Percentiles rank a stretch among this genome's conserved stretches.
phyloP scores from a whole-genome alignment of 1,140 invertebrate genomes.

The Drosophila nikananu region DNA sequence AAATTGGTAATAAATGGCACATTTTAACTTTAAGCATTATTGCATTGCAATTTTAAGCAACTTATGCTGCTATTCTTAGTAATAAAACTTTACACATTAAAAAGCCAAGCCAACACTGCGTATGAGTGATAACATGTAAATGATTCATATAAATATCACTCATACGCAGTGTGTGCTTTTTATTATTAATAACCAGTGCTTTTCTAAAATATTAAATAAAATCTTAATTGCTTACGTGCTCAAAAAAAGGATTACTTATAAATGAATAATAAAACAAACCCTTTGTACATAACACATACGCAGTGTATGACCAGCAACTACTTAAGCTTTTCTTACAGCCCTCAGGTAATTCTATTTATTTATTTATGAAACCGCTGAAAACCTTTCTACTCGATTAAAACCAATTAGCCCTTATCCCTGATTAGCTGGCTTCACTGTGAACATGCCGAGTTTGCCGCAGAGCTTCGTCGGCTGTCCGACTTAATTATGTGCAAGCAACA shows the following conservation, averaged over 20 bases:
- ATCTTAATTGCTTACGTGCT: no score
- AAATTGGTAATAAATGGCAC: neutral
- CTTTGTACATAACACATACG: no score
- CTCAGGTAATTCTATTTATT: no score
- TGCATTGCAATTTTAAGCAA: neutral
- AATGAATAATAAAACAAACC: neutral
- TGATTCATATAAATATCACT: neutral
- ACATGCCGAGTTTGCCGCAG: constrained; percentile 39
- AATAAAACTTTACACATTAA: neutral
- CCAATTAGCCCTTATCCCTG: neutral
- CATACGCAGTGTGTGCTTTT: neutral
- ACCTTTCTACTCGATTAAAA: neutral
- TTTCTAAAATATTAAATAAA: neutral
- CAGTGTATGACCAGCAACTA: neutral
- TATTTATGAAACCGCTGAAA: neutral
- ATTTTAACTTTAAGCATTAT: neutral
- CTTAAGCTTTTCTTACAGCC: neutral
- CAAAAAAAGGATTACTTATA: neutral
- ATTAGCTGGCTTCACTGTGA: constrained; percentile 22
- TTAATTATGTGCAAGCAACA: constrained; percentile 83
- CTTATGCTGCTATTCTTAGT: neutral
- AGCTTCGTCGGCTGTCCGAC: constrained; percentile 63
- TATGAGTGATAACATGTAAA: neutral
- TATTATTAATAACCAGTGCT: neutral
- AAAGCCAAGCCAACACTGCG: constrained; percentile 1